Percentiles rank a stretch among this genome's conserved stretches.
Evolutionary conservation across 2,113 vertebrate genomes (phyloP).

Genomic region (Sturnus vulgaris): DNA sequence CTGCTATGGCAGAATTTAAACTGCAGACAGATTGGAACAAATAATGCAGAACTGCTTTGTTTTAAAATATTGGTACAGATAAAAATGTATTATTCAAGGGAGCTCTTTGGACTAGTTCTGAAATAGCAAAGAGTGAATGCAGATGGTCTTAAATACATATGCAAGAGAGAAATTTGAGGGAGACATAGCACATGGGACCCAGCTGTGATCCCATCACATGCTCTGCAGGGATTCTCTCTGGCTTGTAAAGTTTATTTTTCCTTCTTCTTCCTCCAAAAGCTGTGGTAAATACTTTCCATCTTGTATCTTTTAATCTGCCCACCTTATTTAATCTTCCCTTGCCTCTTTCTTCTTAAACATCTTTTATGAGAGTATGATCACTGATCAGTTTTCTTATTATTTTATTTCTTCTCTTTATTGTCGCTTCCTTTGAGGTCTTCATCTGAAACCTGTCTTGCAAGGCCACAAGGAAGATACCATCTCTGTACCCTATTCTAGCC

Average conservation of each 20-base stretch:
- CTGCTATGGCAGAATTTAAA: slow-evolving; percentile 3
- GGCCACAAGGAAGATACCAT: neutral
- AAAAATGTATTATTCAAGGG: slow-evolving; percentile 55
- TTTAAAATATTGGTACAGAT: slow-evolving; percentile 50
- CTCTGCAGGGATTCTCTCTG: neutral
- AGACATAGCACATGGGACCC: neutral
- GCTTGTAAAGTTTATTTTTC: neutral
- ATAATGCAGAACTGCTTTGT: slow-evolving; percentile 32
- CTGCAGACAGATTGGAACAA: slow-evolving; percentile 47
- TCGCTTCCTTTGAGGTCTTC: neutral
- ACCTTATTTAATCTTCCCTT: neutral
- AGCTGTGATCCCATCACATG: slow-evolving; percentile 9
- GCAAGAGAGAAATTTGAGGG: neutral
- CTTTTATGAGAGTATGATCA: neutral
- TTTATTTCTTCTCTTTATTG: neutral
- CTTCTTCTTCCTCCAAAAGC: neutral
- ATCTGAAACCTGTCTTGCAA: neutral
- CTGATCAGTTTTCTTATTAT: neutral
- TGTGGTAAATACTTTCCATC: neutral
- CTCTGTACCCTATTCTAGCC: neutral
- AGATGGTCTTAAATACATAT: slow-evolving; percentile 16
- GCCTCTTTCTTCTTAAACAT: neutral
- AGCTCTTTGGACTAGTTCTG: neutral
- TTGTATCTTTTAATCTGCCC: neutral
- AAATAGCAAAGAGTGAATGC: slow-evolving; percentile 9